These are phyloP conservation scores for Drosophila ambigua DNA, from an alignment of 1,140 invertebrate species.

Conservation along the genomic window DNA sequence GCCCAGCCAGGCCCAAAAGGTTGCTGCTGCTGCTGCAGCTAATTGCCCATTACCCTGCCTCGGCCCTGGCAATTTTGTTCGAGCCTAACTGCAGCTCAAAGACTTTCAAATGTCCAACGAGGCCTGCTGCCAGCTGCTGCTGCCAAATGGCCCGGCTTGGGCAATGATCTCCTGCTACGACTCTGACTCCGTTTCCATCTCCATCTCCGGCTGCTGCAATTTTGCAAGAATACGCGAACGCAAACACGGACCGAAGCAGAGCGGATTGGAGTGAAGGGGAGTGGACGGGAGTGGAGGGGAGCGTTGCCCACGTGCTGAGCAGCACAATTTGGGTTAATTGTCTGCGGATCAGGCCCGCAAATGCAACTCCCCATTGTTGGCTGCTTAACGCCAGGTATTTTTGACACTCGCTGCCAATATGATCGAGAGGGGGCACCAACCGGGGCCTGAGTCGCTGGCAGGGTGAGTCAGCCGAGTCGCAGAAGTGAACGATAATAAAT, in stretches of 20 bases:
- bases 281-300: background rate
- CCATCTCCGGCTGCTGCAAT: conserved; percentile 26
- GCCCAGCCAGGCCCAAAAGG: conserved; percentile 50
- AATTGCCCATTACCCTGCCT: conserved; percentile 61
- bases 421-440: conserved; percentile 11
- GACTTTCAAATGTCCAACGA: conserved; percentile 63
- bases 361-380: conserved; percentile 59
- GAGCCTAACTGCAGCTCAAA: conserved; percentile 37
- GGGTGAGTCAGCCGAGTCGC: conserved; percentile 54
- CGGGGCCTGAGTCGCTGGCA: background rate
- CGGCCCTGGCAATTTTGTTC: conserved; percentile 45
- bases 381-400: conserved; percentile 68
- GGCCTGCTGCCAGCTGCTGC: conserved; percentile 50
- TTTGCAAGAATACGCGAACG: conserved; percentile 61
- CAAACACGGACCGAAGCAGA: background rate
- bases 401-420: conserved; percentile 70
- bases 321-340: conserved; percentile 77
- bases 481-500: conserved; percentile 68
- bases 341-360: conserved; percentile 54
- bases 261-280: too few relatives aligned
- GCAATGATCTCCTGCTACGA: conserved; percentile 51
- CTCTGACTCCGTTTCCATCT: background rate
- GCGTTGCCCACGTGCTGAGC: conserved; percentile 67
- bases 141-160: conserved; percentile 61
- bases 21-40: conserved; percentile 40